Percentiles rank a stretch among this genome's conserved stretches.
phyloP scores from a whole-genome alignment of 2,113 vertebrate species.

The Grantiella picta region DNA sequence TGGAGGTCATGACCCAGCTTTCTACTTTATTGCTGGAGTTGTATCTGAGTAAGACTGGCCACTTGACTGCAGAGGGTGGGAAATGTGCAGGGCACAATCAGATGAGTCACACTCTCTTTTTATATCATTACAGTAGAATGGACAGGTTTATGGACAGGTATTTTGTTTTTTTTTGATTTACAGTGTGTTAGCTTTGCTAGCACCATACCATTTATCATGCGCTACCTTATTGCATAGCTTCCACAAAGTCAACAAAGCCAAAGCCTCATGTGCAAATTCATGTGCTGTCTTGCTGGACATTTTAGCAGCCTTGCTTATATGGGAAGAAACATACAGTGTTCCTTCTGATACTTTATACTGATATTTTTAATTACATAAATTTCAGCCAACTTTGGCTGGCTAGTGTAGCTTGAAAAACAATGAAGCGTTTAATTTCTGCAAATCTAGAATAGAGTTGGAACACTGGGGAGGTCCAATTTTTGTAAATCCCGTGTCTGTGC shows the following conservation, averaged over 20 bases:
- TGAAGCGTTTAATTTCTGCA: neutral
- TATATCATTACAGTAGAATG: neutral
- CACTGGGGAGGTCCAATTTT: neutral
- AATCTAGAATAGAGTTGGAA: neutral
- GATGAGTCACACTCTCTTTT: neutral
- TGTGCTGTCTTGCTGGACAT: neutral
- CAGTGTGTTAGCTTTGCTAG: neutral
- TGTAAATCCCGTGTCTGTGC: neutral
- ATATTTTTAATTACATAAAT: neutral
- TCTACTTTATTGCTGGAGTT: neutral
- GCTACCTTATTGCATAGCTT: neutral
- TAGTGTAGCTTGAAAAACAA: neutral
- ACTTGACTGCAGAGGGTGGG: neutral
- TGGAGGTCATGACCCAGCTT: neutral
- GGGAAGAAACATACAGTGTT: neutral
- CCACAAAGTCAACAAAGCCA: neutral
- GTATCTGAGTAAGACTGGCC: neutral
- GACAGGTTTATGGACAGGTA: neutral
- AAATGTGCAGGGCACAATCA: neutral
- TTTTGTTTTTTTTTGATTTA: neutral
- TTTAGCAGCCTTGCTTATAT: neutral
- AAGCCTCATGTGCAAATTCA: neutral
- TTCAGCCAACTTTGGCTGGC: neutral
- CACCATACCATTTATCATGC: neutral
- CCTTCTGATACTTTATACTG: neutral